Percentiles rank a stretch among this genome's conserved stretches.
These are phyloP conservation scores for Aramus guarauna DNA, from an alignment of 2,113 vertebrate species.

Conservation along the genomic window DNA sequence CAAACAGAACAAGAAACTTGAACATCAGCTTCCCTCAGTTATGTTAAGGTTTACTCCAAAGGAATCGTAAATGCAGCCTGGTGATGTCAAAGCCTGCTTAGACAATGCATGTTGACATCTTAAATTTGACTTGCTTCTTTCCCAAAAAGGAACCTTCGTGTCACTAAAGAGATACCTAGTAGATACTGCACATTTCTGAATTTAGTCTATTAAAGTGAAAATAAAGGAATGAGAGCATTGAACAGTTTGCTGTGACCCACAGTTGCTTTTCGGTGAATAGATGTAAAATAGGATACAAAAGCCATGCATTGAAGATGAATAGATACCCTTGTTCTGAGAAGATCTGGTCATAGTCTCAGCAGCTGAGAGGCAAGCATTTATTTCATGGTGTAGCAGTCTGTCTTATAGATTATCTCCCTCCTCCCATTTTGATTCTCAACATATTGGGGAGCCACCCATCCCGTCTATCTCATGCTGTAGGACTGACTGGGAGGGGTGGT, in stretches of 20 bases:
- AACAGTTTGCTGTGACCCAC: neutral
- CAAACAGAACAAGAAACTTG: neutral
- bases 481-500: neutral
- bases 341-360: neutral
- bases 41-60: neutral
- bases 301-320: neutral
- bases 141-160: neutral
- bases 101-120: neutral
- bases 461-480: neutral
- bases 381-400: neutral
- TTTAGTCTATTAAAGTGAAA: neutral
- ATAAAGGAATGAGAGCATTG: neutral
- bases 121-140: neutral
- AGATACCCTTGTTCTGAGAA: neutral
- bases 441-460: neutral
- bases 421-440: neutral
- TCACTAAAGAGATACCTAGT: neutral
- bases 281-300: neutral
- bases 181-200: neutral
- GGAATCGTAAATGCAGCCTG: neutral
- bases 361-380: neutral
- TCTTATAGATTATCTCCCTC: neutral
- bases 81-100: neutral
- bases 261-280: neutral
- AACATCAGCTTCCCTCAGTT: neutral